Evolutionary conservation across 1,140 invertebrate genomes (phyloP), one percentile per base, ranked within the genome.

Genomic region (Microvelia longipes): DNA sequence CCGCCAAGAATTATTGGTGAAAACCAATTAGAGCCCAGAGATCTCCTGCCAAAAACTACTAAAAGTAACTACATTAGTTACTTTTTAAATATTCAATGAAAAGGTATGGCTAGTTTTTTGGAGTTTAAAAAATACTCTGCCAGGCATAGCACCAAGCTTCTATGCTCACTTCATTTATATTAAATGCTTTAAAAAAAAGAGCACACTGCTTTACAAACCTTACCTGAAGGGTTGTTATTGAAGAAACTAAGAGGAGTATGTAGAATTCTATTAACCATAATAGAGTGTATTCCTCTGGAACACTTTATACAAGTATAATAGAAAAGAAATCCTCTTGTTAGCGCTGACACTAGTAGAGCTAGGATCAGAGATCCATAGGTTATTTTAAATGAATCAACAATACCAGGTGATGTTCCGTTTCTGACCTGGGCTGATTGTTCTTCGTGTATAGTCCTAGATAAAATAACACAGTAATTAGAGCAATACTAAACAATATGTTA

Each of bases 231-330:
- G 78, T 88, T 87, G 2, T 79, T 83, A 74, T 90, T 85, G 77
- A 90, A 90, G 78, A 90, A 90, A 26, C 77, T 76, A 72, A 89
- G 85, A 0, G 85, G 82, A 1, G 86, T 84, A 69, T 83, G 77
- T 1, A 89, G 77, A 25, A 90, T 75, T 50, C 79, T 80, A 0
- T 78, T 74, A 72, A 88, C 87, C 84, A 90, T 87, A 29, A 77
- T 77, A 72, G 88, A 84, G 73, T 91, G 89, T 26, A 91, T 78
- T 72, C 81, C 85, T 69, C 82, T 82, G 15, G 88, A 86, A 1
- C 88, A 83, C 70, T 81, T 83, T 81, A 90, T 87, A 69, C 86
- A 87, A 65, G 86, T 80, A 61, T 81, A 77, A 75, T 84, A 85
- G 73, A 83, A 85, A 24, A 80, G 73, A 1, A 84, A 73, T 0